Evolutionary conservation across 2,888 invertebrate genomes (phyloP).

Genomic region (Sympetrum striolatum): DNA sequence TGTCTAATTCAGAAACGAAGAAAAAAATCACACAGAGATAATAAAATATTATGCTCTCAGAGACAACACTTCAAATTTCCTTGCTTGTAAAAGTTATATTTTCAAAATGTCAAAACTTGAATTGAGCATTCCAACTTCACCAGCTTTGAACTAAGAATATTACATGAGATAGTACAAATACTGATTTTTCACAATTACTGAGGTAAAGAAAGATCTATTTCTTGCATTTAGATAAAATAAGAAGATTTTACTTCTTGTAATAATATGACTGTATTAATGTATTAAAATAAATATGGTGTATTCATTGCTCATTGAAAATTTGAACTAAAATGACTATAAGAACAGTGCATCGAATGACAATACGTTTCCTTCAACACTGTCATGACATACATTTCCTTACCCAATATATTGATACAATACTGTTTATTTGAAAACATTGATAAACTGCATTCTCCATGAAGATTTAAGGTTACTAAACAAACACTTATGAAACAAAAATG

Average conservation of each 20-base stretch:
- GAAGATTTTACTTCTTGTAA: neutral
- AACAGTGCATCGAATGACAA: neutral
- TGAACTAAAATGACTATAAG: neutral
- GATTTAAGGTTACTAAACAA: neutral
- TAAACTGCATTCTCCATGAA: neutral
- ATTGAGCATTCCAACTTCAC: neutral
- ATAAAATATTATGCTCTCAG: neutral
- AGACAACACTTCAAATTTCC: neutral
- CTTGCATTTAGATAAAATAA: neutral
- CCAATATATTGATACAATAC: neutral
- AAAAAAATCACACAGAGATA: neutral
- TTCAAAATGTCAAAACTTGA: neutral
- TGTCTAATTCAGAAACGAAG: neutral
- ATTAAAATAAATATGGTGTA: neutral
- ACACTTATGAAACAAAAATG: neutral
- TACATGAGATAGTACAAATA: neutral
- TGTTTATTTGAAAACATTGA: neutral
- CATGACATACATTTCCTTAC: neutral
- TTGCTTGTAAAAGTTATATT: neutral
- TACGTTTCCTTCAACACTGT: neutral
- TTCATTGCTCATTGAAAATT: neutral
- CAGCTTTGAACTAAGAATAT: neutral
- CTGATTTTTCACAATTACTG: neutral
- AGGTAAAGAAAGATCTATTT: neutral
- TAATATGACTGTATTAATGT: neutral